Evolutionary conservation across 2,888 invertebrate species (phyloP).

Genomic region (Marronus borbonicus): DNA sequence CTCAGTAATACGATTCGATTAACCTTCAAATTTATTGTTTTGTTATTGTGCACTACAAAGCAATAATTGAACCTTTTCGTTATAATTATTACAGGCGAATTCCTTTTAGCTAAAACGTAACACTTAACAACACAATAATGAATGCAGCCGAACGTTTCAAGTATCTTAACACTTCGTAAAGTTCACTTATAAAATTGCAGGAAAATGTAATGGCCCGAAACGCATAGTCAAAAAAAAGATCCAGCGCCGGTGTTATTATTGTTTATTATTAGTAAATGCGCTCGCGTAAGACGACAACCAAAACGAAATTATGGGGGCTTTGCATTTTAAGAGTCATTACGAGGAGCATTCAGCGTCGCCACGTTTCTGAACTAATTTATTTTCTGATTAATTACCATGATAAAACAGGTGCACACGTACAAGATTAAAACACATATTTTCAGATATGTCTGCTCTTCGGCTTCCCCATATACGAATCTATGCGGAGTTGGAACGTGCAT

Average conservation of each 20-base stretch:
- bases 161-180: slow-evolving; percentile 17
- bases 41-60: background rate
- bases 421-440: slow-evolving; percentile 65
- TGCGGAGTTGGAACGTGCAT: background rate
- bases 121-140: slow-evolving; percentile 7
- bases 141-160: background rate
- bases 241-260: slow-evolving; percentile 9
- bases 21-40: background rate
- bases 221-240: background rate
- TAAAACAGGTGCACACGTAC: slow-evolving; percentile 65
- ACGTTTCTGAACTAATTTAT: slow-evolving; percentile 65
- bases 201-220: background rate
- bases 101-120: background rate
- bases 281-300: slow-evolving; percentile 27
- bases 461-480: slow-evolving; percentile 22
- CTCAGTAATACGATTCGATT: too few species aligned
- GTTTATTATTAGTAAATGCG: slow-evolving; percentile 27
- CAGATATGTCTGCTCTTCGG: slow-evolving; percentile 56
- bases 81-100: background rate
- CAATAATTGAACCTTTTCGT: background rate
- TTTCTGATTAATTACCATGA: slow-evolving; percentile 65
- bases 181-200: background rate
- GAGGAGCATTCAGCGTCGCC: slow-evolving; percentile 60
- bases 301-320: slow-evolving; percentile 63
- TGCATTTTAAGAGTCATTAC: slow-evolving; percentile 65